Base-by-base conservation (phyloP, 2,888 invertebrate genomes). In the Epinotia nisella region DNA sequence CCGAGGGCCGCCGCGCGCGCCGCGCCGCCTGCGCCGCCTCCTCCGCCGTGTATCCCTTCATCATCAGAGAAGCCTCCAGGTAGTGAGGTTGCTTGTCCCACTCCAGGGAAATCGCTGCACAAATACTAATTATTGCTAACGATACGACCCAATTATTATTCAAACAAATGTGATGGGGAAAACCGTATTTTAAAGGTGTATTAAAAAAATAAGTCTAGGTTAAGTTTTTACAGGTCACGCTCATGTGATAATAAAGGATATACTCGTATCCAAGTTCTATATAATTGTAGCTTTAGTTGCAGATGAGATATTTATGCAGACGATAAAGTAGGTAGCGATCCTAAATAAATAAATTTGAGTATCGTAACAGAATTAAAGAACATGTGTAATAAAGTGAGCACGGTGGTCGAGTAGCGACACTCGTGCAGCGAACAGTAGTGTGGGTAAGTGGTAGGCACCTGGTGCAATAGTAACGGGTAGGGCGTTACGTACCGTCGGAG, bases 51-150 rank as follows among this genome's bases (percentile, higher is more conserved):
- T 94, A 94, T 72, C 94, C 96, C 95, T 94, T 96, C 96, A 96
- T 97, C 97, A 96, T 97, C 97, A 96, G 97, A 96, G 97, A 97
- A 96, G 95, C 97, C 96, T 96, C 96, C 95, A 93, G 93, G 94
- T 94, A 94, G 89, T 94, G 94, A 94, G 94, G 94, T 87, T 93
- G 94, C 89, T 93, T 89, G 91, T 94, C 94, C 94, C 94, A 94
- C 92, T 94, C 94, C 94, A 94, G 92, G 88, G 94, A 94, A 91
- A 94, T 94, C 93, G 94, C 94, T 94, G 86, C 58, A 68, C 64
- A 76, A 71, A 75, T 60, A 72, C 10, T 64, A 24, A 55, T 60
- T 15, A 19, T 35, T 60, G 41, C 17, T 61, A 51, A 61, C 29
- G 13, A 55, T 56, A 61, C 29, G 13, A 55, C 29, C 49, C 11